Percentiles rank a stretch among this genome's conserved stretches.
Conservation (phyloP, 2,797 vertebrate species). For the Acestrorhynchus altus region DNA sequence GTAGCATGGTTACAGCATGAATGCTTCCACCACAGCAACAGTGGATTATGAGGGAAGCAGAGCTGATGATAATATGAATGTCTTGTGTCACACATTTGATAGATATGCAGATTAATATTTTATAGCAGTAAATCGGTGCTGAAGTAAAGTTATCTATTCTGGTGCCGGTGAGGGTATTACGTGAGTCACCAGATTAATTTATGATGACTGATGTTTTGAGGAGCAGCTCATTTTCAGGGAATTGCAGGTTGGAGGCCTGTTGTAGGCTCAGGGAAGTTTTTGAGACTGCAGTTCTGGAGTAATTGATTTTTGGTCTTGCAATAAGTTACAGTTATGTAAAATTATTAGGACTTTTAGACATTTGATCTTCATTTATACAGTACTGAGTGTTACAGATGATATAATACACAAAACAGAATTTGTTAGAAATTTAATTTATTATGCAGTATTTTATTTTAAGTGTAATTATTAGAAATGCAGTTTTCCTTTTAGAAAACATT, state of each 20-base stretch:
- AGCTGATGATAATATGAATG: neutral
- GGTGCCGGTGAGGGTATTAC: neutral
- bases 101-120: neutral
- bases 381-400: too few species aligned
- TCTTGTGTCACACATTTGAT: neutral
- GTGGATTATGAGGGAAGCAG: neutral
- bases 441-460: too few species aligned
- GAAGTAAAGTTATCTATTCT: conserved; percentile 1
- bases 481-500: too few species aligned
- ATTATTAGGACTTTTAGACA: too few species aligned
- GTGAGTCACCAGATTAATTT: neutral
- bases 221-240: conserved; percentile 17
- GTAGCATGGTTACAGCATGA: neutral
- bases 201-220: neutral
- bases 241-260: neutral
- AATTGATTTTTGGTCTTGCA: too few species aligned
- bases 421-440: too few species aligned
- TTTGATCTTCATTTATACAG: too few species aligned
- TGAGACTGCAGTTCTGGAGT: neutral
- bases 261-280: neutral
- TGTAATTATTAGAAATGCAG: too few species aligned
- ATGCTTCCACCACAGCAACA: neutral
- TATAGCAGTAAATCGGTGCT: neutral
- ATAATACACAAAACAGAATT: too few species aligned
- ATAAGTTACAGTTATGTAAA: too few species aligned